Evolutionary conservation across 1,140 invertebrate species (phyloP).

Genomic region (Colletes gigas): DNA sequence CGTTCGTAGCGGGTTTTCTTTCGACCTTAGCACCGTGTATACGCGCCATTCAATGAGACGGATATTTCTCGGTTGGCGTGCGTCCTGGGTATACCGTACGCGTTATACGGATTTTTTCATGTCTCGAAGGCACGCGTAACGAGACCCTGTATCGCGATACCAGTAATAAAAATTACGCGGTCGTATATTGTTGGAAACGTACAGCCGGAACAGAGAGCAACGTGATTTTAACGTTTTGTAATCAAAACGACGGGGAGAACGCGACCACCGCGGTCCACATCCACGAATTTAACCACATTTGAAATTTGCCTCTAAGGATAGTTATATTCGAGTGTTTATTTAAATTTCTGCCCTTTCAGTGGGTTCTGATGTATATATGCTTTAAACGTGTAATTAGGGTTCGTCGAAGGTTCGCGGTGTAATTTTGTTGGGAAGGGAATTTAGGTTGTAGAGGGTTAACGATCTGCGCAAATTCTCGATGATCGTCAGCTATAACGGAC

Average conservation of each 20-base stretch:
- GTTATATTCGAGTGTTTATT: no score
- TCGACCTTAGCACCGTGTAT: background rate
- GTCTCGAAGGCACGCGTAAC: background rate
- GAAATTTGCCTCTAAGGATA: no score
- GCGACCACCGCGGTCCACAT: no score
- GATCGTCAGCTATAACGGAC: background rate
- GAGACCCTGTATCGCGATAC: background rate
- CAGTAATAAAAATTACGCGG: slow-evolving; percentile 24
- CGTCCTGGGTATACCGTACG: background rate
- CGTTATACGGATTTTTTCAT: background rate
- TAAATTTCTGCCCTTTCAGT: no score
- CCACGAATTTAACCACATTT: no score
- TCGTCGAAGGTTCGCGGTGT: no score
- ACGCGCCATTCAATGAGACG: background rate
- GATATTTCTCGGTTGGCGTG: slow-evolving; percentile 23
- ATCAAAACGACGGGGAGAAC: slow-evolving; percentile 6
- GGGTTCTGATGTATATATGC: no score
- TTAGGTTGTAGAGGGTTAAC: background rate
- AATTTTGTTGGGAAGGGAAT: no score
- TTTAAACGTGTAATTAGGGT: no score
- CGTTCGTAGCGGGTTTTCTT: slow-evolving; percentile 30
- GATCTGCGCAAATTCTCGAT: background rate
- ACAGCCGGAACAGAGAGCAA: background rate
- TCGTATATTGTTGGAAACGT: background rate
- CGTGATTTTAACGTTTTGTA: background rate